Evolutionary conservation across 2,113 vertebrate species (phyloP).

Genomic region (Equus quagga): DNA sequence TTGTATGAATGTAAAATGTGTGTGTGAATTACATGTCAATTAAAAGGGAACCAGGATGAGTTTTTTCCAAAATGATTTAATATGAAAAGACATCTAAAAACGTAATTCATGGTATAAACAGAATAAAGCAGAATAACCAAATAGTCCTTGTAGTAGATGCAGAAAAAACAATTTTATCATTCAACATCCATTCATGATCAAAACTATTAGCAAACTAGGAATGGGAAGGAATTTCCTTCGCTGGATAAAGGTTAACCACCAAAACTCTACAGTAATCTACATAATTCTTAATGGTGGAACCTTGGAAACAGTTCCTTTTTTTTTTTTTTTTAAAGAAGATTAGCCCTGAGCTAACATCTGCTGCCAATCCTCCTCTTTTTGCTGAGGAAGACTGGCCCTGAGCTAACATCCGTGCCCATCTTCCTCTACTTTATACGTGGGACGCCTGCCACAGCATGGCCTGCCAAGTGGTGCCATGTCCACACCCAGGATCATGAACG

Average conservation of each 20-base stretch:
- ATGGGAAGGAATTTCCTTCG: background rate
- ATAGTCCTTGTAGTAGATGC: background rate
- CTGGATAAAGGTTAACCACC: background rate
- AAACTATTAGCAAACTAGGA: slow-evolving; percentile 22
- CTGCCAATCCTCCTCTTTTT: no score
- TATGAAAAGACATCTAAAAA: slow-evolving; percentile 31
- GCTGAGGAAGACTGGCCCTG: no score
- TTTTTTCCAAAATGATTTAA: background rate
- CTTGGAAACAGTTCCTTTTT: background rate
- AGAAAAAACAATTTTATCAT: background rate
- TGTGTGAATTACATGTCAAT: background rate
- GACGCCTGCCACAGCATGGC: no score
- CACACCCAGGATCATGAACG: no score
- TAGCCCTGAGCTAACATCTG: no score
- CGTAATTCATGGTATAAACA: slow-evolving; percentile 24
- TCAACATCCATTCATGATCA: background rate
- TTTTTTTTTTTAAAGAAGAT: no score
- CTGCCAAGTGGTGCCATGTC: no score
- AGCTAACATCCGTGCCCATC: no score
- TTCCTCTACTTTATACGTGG: no score
- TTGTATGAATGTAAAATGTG: background rate
- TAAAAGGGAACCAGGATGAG: background rate
- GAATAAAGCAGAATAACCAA: slow-evolving; percentile 29
- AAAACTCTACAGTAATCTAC: background rate
- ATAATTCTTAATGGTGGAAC: background rate